Evolutionary conservation across 2,888 invertebrate genomes (phyloP), one percentile per base, ranked within the genome.

Genomic region (Danaus chrysippus): DNA sequence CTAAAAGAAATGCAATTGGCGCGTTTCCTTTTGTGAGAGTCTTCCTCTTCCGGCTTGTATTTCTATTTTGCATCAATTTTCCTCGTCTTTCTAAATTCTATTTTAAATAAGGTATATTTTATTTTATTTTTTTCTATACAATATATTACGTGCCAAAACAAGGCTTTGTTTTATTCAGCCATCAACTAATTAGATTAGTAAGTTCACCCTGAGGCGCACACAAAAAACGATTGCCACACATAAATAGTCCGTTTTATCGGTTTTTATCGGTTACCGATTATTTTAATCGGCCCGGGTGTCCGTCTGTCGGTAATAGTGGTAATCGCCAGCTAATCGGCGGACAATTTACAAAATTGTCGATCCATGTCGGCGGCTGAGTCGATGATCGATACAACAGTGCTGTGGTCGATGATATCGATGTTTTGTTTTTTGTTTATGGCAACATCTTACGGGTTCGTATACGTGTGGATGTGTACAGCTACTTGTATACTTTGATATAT

Each of bases 271-370:
- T 87, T 86, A 83, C 82, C 89, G 87, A 90, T 90, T 90, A 90
- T 90, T 89, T 88, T 90, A 90, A 90, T 90, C 87, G 88, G 76
- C 81, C 73, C 88, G 88, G 89, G 90, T 89, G 90, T 90, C 86
- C 87, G 89, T 83, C 87, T 84, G 86, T 78, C 86, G 77, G 87
- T 90, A 90, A 90, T 88, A 79, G 83, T 80, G 86, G 90, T 91
- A 90, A 90, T 88, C 89, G 89, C 77, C 77, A 88, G 89, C 90
- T 91, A 90, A 91, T 90, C 90, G 90, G 87, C 73, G 84, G 81
- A 88, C 89, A 87, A 91, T 91, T 91, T 91, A 90, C 90, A 77
- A 91, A 91, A 91, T 91, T 89, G 89, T 90, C 83, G 86, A 87
- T 84, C 87, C 87, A 84, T 88, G 89, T 86, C 89, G 87, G 86